Conservation (phyloP, 1,140 invertebrate genomes). For the Uloborus diversus region DNA sequence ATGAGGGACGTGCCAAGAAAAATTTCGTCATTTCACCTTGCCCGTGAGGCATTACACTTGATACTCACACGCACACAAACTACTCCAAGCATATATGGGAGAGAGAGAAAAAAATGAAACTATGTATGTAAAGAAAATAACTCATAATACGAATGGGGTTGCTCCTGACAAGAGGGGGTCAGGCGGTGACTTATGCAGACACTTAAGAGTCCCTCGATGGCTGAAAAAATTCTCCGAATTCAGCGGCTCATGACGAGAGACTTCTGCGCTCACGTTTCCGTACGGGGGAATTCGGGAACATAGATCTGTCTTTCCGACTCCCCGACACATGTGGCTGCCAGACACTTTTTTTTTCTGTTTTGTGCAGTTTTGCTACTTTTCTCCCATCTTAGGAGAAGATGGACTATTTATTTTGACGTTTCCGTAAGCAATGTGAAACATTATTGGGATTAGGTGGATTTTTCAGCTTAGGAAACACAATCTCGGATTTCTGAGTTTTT, state of each 20-base stretch:
- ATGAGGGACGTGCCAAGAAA: no score
- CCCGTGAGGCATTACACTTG: not conserved
- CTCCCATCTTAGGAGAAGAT: not conserved
- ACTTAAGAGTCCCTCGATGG: constrained; percentile 14
- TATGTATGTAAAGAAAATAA: not conserved
- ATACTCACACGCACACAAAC: not conserved
- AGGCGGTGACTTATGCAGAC: constrained; percentile 15
- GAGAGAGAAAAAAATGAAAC: not conserved
- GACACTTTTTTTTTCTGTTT: constrained; percentile 28
- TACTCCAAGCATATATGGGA: not conserved
- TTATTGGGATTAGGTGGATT: not conserved
- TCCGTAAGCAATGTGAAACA: not conserved
- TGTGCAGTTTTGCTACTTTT: not conserved
- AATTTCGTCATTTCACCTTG: not conserved
- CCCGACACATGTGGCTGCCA: constrained; percentile 41
- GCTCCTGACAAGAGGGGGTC: not conserved
- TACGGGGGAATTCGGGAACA: not conserved
- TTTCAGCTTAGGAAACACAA: no score
- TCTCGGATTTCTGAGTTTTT: no score
- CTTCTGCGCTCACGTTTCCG: not conserved
- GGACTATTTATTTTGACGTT: no score
- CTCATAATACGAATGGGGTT: not conserved
- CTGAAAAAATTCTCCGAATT: constrained; percentile 43
- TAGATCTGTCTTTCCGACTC: constrained; percentile 29
- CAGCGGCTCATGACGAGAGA: constrained; percentile 33